Evolutionary conservation across 2,888 invertebrate genomes (phyloP).

Genomic region (Helicoverpa assulta): DNA sequence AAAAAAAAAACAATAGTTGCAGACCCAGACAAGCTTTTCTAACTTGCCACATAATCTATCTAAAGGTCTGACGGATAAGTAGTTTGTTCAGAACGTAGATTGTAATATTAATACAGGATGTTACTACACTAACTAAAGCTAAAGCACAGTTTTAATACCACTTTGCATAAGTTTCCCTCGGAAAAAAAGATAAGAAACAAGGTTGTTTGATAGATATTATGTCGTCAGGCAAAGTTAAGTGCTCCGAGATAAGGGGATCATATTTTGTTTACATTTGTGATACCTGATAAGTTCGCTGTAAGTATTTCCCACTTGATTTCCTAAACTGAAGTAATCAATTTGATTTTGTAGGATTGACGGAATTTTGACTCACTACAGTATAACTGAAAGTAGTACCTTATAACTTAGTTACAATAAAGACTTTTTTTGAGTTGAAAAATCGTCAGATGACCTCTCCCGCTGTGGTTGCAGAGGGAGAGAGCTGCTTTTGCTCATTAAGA

Average conservation of each 20-base stretch:
- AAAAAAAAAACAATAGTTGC: no score
- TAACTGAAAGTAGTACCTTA: no score
- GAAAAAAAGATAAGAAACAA: neutral
- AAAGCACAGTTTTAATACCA: neutral
- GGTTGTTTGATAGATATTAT: constrained; percentile 16
- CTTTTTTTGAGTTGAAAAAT: no score
- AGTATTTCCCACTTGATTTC: no score
- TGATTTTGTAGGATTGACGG: no score
- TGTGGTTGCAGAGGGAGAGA: no score
- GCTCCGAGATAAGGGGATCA: constrained; percentile 4
- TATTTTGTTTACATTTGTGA: neutral
- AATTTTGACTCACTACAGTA: no score
- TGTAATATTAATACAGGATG: neutral
- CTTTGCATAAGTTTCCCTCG: neutral
- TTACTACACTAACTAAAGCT: constrained; percentile 1
- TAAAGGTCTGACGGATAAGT: neutral
- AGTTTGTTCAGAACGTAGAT: neutral
- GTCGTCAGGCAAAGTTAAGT: constrained; percentile 16
- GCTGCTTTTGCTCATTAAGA: no score
- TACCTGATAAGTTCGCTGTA: neutral
- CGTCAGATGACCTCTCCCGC: no score
- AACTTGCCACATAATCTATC: neutral
- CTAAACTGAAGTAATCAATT: no score
- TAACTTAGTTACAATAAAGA: no score
- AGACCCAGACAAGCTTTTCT: no score